Base-by-base conservation (phyloP, 2,888 invertebrate genomes). In the Agrotis exclamationis region DNA sequence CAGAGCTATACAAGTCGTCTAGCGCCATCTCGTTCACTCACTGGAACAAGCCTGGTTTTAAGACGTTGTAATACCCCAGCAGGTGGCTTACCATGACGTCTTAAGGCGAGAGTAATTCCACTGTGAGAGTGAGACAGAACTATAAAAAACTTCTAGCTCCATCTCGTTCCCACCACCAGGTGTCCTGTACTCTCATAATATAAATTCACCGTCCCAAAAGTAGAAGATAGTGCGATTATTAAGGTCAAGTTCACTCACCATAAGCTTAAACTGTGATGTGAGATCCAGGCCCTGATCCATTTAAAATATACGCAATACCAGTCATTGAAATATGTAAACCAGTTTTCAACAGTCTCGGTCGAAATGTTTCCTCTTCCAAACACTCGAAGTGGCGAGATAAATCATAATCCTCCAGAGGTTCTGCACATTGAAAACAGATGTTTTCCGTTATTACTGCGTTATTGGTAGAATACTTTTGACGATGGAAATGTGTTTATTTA, bases 401-500 rank as follows among this genome's bases (percentile, higher is more conserved):
- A 80, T 82, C 70, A 82, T 74, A 79, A 66, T 64, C 45, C 68
- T 58, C 83, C n/a, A 59, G 82, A 24, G 67, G 63, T 63, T 76
- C 28, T 56, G 63, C 64, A 76, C 78, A 77, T 79, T 64, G 65
- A 51, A 73, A 83, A 71, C 82, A 82, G 80, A 83, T 80, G 81
- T 80, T 83, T 71, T 71, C 45, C 59, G 51, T 83, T 80, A 80
- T 73, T 76, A 50, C 44, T n/a, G 56, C 44, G 69, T 66, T 73
- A 76, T 68, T 73, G 68, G 79, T 80, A 28, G 54, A 80, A 75
- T 77, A 69, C 33, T 72, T 73, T 68, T 56, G 54, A 14, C 39
- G 56, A 53, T 48, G 20, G 56, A 20, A 72, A 59, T 51, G n/a
- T 64, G 70, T 66, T 78, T 82, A 57, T 59, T 56, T 47, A 16